These are phyloP conservation scores for Actinia equina DNA, from an alignment of 64 coral and sea anemone species.

Conservation along the genomic window DNA sequence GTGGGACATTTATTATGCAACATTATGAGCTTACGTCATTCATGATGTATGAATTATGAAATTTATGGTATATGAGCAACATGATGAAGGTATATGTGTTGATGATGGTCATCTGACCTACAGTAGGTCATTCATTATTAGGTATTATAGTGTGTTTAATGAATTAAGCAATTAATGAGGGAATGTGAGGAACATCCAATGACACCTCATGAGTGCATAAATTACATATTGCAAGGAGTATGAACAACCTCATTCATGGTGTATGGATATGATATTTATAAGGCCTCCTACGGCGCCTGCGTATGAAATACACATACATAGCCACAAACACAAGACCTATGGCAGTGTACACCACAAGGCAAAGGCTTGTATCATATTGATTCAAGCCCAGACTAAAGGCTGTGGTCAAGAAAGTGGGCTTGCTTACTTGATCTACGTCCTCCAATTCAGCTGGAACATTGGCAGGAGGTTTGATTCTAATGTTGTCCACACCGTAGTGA, in stretches of 20 bases:
- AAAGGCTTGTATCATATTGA: constrained; percentile 83
- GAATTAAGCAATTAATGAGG: too few relatives aligned
- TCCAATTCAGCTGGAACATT: constrained; percentile 57
- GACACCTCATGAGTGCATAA: too few relatives aligned
- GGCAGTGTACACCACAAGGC: constrained; percentile 77
- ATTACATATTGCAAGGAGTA: too few relatives aligned
- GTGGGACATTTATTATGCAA: too few relatives aligned
- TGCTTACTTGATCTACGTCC: constrained; percentile 85
- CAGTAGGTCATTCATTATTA: too few relatives aligned
- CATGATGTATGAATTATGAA: too few relatives aligned
- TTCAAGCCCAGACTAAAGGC: constrained; percentile 68
- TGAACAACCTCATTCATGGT: constrained; percentile 28
- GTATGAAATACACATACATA: constrained; percentile 89
- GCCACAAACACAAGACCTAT: constrained; percentile 70
- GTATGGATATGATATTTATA: constrained; percentile 83
- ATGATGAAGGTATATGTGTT: too few relatives aligned
- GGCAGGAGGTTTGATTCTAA: constrained; percentile 46
- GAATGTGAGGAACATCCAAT: too few relatives aligned
- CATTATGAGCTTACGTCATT: too few relatives aligned
- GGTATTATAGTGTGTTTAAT: too few relatives aligned
- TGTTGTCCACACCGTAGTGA: constrained; percentile 89
- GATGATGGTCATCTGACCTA: too few relatives aligned
- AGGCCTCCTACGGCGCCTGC: constrained; percentile 41
- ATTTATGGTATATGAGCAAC: too few relatives aligned
- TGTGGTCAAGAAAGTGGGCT: constrained; percentile 36